Evolutionary conservation across 2,113 vertebrate genomes (phyloP).

Genomic region (Uria aalge): DNA sequence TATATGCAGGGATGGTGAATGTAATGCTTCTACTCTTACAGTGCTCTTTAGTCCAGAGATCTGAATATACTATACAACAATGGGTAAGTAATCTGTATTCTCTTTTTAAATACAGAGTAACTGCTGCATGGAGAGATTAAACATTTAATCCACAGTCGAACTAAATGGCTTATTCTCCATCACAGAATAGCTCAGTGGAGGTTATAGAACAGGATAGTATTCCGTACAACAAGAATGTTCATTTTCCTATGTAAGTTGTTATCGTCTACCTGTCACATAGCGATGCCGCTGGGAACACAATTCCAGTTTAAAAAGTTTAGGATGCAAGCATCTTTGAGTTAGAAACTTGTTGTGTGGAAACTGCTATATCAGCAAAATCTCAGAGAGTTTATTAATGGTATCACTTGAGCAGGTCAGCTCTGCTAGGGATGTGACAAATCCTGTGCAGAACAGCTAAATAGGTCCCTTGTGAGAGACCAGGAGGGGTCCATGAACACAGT

Average conservation of each 20-base stretch:
- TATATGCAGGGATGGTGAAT: background rate
- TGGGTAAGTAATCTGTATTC: background rate
- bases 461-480: background rate
- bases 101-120: background rate
- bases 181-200: background rate
- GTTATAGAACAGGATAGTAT: background rate
- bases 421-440: background rate
- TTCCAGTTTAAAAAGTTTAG: background rate
- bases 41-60: background rate
- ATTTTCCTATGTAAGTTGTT: background rate
- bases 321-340: background rate
- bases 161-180: background rate
- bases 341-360: background rate
- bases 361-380: background rate
- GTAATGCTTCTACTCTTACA: background rate
- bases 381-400: background rate
- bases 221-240: background rate
- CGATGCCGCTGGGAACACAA: background rate
- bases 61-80: background rate
- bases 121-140: background rate
- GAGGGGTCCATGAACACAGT: background rate
- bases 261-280: background rate
- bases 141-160: background rate
- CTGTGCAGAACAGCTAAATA: background rate
- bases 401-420: background rate